Evolutionary conservation across 2,113 vertebrate species (phyloP).

Genomic region (Sorex fumeus): DNA sequence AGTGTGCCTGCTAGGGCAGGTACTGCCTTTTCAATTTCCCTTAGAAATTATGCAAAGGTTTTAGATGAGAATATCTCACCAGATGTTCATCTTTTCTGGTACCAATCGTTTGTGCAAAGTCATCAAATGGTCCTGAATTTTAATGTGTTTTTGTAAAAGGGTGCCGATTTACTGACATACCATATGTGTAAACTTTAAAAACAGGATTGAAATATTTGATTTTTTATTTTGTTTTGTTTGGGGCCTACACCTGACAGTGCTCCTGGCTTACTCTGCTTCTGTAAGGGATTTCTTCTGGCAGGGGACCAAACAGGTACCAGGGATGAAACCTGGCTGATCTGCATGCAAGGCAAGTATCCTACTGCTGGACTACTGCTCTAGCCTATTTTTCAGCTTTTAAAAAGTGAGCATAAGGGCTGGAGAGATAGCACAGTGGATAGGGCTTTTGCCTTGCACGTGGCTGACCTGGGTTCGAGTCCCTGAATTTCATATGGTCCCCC

Average conservation of each 20-base stretch:
- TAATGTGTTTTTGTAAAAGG: background rate
- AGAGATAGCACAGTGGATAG: no score
- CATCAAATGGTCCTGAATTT: conserved; percentile 22
- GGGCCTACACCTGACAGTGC: no score
- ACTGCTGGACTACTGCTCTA: no score
- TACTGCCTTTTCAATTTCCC: background rate
- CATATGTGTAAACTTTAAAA: background rate
- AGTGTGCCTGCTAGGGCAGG: background rate
- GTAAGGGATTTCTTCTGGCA: background rate
- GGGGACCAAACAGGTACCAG: no score
- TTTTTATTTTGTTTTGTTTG: background rate
- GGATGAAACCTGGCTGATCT: no score
- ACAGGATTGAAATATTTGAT: background rate
- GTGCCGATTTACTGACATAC: background rate
- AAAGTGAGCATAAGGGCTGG: no score
- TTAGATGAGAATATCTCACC: background rate
- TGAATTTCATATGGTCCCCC: no score
- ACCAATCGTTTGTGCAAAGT: background rate
- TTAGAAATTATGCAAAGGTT: background rate
- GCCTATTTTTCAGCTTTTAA: no score
- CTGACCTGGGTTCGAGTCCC: no score
- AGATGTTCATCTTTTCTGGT: background rate
- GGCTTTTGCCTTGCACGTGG: no score
- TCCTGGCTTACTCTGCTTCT: no score
- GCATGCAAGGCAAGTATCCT: no score